Conservation (phyloP, 2,113 vertebrate genomes). For the Ifrita kowaldi region DNA sequence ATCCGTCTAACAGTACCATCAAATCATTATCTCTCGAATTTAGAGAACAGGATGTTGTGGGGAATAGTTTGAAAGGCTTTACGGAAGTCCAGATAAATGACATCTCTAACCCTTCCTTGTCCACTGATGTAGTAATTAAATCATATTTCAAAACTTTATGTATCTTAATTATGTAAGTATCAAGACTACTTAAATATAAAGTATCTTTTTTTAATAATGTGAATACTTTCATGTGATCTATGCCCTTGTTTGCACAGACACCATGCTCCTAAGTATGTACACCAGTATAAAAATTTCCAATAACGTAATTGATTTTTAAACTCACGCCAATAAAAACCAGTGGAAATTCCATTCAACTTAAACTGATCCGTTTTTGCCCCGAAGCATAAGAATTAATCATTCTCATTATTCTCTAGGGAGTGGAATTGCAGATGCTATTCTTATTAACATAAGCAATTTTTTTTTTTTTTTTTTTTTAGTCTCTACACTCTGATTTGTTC, state of each 20-base stretch:
- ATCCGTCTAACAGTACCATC: background rate
- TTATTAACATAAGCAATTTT: background rate
- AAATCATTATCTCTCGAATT: background rate
- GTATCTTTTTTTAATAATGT: background rate
- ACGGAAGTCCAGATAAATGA: background rate
- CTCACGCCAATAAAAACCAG: background rate
- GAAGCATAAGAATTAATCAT: background rate
- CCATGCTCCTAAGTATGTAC: background rate
- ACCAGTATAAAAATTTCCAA: background rate
- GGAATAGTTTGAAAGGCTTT: background rate
- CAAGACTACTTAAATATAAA: background rate
- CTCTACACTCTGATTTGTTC: background rate
- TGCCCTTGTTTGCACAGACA: background rate
- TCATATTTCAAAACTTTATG: background rate
- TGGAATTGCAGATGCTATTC: background rate
- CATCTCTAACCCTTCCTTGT: background rate
- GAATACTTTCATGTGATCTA: background rate
- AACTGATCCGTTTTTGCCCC: background rate
- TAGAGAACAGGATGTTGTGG: background rate
- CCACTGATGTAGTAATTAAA: background rate
- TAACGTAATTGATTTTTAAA: background rate
- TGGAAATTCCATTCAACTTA: background rate
- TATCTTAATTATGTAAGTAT: background rate
- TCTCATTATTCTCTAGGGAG: background rate
- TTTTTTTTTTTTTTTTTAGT: background rate